phyloP scores from a whole-genome alignment of 2,113 vertebrate species.

The Aix galericulata region DNA sequence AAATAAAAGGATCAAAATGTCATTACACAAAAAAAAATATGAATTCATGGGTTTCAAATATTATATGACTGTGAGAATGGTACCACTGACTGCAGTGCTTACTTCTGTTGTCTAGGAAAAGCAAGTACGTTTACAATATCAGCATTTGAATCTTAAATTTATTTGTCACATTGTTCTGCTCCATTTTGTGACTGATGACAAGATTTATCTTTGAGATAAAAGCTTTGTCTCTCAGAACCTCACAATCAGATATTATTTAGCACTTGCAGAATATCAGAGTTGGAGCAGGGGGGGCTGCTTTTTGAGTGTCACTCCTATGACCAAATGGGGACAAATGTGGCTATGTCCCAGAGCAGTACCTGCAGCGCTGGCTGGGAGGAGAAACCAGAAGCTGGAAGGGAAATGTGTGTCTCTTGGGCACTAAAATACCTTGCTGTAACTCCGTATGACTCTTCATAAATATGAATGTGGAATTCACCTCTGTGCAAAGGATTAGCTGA shows the following conservation, averaged over 20 bases:
- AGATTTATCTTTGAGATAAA: not conserved
- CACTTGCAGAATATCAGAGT: not conserved
- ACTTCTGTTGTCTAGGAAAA: conserved; percentile 53
- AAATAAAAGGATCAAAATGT: conserved; percentile 41
- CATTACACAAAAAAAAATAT: not conserved
- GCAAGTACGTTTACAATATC: not conserved
- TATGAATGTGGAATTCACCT: not conserved
- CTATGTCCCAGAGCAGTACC: not conserved
- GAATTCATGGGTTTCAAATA: conserved; percentile 6
- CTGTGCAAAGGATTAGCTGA: not conserved
- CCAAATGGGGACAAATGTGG: not conserved
- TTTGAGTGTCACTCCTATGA: not conserved
- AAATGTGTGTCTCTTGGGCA: not conserved
- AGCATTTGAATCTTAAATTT: conserved; percentile 39
- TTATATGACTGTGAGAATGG: not conserved
- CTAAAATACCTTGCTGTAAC: not conserved
- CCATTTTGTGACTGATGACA: not conserved
- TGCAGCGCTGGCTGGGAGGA: not conserved
- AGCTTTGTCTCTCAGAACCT: not conserved
- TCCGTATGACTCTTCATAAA: not conserved
- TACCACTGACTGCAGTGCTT: conserved; percentile 23
- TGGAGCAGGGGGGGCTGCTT: not conserved
- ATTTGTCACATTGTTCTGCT: not conserved
- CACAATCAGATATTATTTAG: not conserved
- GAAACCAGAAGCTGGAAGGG: not conserved